These are phyloP conservation scores for Caenorhabditis inopinata DNA, from an alignment of 1,140 invertebrate species.

Conservation along the genomic window DNA sequence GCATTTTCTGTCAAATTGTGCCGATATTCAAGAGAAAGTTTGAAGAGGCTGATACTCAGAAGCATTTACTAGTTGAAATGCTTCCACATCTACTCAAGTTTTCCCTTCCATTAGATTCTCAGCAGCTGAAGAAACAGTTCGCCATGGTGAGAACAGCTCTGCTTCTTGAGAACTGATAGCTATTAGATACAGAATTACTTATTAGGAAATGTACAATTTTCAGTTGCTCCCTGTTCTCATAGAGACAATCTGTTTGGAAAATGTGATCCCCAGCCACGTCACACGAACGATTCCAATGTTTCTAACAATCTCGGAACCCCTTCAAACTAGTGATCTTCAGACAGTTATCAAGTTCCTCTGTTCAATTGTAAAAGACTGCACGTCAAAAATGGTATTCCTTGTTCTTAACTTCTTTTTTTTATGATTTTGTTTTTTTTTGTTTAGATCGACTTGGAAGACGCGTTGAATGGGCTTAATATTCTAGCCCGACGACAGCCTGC, in stretches of 20 bases:
- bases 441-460: neutral
- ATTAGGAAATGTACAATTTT: no score
- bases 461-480: conserved; percentile 23
- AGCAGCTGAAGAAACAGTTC: conserved; percentile 16
- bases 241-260: neutral
- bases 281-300: conserved; percentile 16
- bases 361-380: neutral
- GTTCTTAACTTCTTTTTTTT: neutral
- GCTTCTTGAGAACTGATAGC: no score
- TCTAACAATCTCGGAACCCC: neutral
- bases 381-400: neutral
- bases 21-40: conserved; percentile 11
- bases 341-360: conserved; percentile 1
- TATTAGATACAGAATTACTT: no score
- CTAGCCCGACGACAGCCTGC: conserved; percentile 13
- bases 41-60: neutral
- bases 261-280: neutral
- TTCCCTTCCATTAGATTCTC: neutral
- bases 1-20: conserved; percentile 10
- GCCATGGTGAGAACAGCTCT: neutral
- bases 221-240: conserved; percentile 8
- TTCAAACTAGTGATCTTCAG: neutral
- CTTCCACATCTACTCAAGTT: neutral
- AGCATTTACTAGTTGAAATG: neutral
- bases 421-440: neutral